A percentile compares a stretch with the other conserved stretches of the same genome.
phyloP scores from a whole-genome alignment of 1,140 invertebrate genomes.

The Calephelis nemesis region DNA sequence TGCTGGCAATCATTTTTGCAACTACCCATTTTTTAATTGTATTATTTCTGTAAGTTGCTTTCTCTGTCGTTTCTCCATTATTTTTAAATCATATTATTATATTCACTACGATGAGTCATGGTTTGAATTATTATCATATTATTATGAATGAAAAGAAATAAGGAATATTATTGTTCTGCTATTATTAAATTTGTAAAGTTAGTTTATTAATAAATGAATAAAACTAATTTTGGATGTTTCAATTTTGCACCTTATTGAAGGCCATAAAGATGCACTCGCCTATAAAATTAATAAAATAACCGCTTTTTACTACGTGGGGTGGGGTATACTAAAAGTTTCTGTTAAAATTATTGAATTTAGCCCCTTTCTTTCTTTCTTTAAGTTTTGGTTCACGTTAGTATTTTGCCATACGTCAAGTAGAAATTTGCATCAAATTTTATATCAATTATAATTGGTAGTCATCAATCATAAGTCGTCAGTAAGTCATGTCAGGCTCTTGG shows the following conservation, averaged over 20 bases:
- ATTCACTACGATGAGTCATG: conserved; percentile 76
- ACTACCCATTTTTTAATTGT: conserved; percentile 61
- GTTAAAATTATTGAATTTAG: no score
- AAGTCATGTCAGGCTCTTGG: no score
- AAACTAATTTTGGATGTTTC: conserved; percentile 65
- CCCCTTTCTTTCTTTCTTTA: no score
- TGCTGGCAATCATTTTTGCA: conserved; percentile 56
- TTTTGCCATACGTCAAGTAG: no score
- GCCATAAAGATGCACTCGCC: not conserved
- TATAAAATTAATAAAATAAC: no score
- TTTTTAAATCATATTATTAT: conserved; percentile 78
- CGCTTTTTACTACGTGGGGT: no score
- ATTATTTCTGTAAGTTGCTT: conserved; percentile 78
- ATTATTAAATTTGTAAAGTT: conserved; percentile 80
- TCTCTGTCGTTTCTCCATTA: conserved; percentile 76
- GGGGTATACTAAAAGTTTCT: no score
- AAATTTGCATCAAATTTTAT: no score
- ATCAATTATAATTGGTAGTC: no score
- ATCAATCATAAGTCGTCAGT: no score
- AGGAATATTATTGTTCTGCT: conserved; percentile 79
- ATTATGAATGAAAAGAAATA: conserved; percentile 78
- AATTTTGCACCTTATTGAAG: conserved; percentile 20
- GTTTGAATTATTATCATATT: conserved; percentile 76
- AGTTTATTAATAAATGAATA: conserved; percentile 79
- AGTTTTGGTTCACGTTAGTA: no score